Conservation (phyloP, 2,113 vertebrate species). For the Pholis gunnellus region DNA sequence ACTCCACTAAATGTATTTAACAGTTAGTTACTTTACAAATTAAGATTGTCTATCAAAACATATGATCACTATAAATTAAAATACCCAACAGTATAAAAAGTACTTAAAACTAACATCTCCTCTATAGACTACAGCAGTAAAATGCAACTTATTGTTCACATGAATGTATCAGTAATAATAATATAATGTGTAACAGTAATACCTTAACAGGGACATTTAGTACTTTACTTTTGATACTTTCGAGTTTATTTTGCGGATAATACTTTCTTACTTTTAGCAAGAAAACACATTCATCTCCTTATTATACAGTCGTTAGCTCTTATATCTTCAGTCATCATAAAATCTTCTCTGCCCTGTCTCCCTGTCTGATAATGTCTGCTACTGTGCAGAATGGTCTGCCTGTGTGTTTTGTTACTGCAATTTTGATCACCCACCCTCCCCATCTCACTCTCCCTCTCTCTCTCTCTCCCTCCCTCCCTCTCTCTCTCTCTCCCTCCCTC, state of each 20-base stretch:
- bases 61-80: neutral
- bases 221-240: neutral
- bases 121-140: neutral
- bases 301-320: neutral
- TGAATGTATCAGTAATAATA: neutral
- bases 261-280: neutral
- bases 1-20: neutral
- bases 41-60: neutral
- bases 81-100: neutral
- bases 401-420: conserved; percentile 58
- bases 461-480: conserved; percentile 26
- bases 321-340: neutral
- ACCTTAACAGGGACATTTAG: neutral
- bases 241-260: neutral
- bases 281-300: neutral
- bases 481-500: conserved; percentile 4
- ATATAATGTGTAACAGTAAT: neutral
- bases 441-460: neutral
- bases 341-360: conserved; percentile 17
- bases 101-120: neutral
- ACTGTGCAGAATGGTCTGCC: conserved; percentile 40
- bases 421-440: conserved; percentile 40
- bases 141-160: neutral
- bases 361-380: conserved; percentile 16
- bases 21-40: neutral